Evolutionary conservation across 1,140 invertebrate species (phyloP), one percentile per base, ranked within the genome.

Genomic region (Centruroides sculpturatus): DNA sequence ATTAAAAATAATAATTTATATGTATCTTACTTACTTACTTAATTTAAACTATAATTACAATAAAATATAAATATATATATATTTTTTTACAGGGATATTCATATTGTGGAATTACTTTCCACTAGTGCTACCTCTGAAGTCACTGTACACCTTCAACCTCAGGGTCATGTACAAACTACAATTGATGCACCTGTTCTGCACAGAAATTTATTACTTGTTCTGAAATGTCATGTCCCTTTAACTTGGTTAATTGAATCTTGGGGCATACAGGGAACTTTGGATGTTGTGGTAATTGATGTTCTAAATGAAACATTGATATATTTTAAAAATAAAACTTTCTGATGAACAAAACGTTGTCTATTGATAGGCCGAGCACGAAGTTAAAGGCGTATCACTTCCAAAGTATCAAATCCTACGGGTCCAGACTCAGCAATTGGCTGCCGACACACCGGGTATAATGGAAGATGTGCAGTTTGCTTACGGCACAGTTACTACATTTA

Each of bases 171-270:
- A 41, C 41, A 41, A 41, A 41, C 41, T 41, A 41, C 41, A 41
- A 41, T 41, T 41, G 41, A 41, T 41, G 41, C 41, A 41, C 41
- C 41, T 41, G 41, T 41, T 41, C 8, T 41, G 41, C 41, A 41
- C 41, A 41, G 41, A 35, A 62, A 62, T 56, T 35, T 62, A 9
- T 59, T 57, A 23, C 36, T 62, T 11, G 49, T 62, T 35, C 52
- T 62, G 35, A 62, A 62, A 23, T 59, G 57, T 6, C 61, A 62
- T 62, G 48, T 47, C 23, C 57, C 61, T 48, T 23, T 59, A 35
- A 48, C 55, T 5, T 62, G 61, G 61, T 36, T 62, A 49, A 51
- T 62, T n/a, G 47, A 62, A 47, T 62, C 61, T 4, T 55, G 12
- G 23, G 57, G 61, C 11, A 62, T 62, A 50, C n/a, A 56, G 46